These are phyloP conservation scores for Nymphalis c-album DNA, from an alignment of 2,888 invertebrate genomes.

Conservation along the genomic window DNA sequence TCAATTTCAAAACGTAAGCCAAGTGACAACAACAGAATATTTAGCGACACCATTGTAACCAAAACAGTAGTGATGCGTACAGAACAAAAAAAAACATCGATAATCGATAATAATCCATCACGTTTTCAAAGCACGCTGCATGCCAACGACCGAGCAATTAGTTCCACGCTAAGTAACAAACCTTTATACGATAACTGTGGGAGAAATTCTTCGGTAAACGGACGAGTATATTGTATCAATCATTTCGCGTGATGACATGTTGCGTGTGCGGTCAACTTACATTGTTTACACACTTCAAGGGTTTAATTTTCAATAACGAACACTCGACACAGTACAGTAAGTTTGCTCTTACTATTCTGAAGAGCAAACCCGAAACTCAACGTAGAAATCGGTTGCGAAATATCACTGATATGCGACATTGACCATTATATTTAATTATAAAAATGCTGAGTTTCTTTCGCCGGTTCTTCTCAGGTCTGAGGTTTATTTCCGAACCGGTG, in stretches of 20 bases:
- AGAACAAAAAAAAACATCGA: conserved; percentile 2
- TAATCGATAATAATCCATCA: conserved; percentile 36
- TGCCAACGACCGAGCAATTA: conserved; percentile 45
- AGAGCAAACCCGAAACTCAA: no score
- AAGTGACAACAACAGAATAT: conserved; percentile 10
- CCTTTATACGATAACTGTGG: conserved; percentile 44
- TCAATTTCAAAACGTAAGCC: conserved; percentile 7
- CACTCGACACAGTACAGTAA: neutral
- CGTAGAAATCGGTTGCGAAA: no score
- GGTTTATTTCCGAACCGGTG: no score
- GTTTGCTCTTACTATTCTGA: no score
- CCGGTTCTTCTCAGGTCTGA: no score
- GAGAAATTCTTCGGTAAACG: conserved; percentile 40
- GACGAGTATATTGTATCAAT: conserved; percentile 31
- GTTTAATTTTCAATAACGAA: neutral
- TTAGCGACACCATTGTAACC: conserved; percentile 10
- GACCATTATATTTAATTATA: no score
- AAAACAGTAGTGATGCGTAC: conserved; percentile 20
- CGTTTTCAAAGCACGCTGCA: conserved; percentile 24
- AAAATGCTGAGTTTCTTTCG: no score
- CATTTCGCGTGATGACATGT: conserved; percentile 26
- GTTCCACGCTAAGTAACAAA: conserved; percentile 43
- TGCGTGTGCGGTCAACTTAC: neutral
- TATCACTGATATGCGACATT: no score
- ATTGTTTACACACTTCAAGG: neutral